Evolutionary conservation across 2,113 vertebrate genomes (phyloP).

Genomic region (Bos indicus): DNA sequence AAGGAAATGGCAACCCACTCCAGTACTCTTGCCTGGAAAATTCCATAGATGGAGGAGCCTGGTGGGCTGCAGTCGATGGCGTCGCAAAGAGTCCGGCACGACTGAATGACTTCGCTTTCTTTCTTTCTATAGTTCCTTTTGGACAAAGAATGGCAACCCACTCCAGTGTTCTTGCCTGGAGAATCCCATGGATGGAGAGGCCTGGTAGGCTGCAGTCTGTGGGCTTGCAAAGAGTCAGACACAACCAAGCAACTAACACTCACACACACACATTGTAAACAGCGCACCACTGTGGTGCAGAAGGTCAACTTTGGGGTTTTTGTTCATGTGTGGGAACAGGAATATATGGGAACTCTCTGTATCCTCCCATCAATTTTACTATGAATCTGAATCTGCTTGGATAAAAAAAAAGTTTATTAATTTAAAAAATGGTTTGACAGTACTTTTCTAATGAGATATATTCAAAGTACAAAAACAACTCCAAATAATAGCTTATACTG

Average conservation of each 20-base stretch:
- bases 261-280: not conserved
- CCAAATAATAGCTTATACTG: not conserved
- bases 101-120: not conserved
- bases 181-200: not conserved
- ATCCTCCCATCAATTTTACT: not conserved
- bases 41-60: not conserved
- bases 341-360: not conserved
- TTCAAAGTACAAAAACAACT: not conserved
- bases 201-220: not conserved
- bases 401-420: not conserved
- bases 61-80: not conserved
- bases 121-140: not conserved
- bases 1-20: not conserved
- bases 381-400: not conserved
- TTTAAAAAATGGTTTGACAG: not conserved
- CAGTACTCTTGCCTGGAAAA: not conserved
- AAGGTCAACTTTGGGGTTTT: too few relatives aligned
- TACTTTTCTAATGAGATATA: not conserved
- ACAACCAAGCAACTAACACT: not conserved
- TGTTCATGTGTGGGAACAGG: not conserved
- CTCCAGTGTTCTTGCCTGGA: not conserved
- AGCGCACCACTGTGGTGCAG: not conserved
- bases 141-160: not conserved
- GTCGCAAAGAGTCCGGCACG: accelerated
- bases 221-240: not conserved